A percentile compares a stretch with the other conserved stretches of the same genome.
phyloP scores from a whole-genome alignment of 2,888 invertebrate genomes.

The Alloscopus bannaensis region DNA sequence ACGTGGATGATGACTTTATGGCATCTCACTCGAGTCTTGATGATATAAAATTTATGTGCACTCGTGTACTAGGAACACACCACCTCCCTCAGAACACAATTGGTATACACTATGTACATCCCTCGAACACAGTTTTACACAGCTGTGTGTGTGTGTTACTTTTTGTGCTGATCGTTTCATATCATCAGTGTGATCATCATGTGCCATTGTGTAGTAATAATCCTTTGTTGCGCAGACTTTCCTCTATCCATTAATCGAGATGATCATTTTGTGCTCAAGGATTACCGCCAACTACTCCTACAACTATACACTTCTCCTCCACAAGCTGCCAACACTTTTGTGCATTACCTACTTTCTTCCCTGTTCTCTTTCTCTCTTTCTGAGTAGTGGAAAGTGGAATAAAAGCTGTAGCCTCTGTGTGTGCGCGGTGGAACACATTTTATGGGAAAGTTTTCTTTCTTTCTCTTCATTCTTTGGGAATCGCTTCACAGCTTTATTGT shows the following conservation, averaged over 20 bases:
- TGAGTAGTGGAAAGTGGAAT: too few species aligned
- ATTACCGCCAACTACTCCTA: background rate
- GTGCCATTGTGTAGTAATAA: constrained; percentile 8
- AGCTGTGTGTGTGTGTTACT: constrained; percentile 1
- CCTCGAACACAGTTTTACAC: too few species aligned
- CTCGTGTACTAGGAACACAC: too few species aligned
- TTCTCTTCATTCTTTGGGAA: background rate
- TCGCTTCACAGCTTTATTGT: constrained; percentile 1
- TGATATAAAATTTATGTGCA: too few species aligned
- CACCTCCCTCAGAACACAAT: too few species aligned
- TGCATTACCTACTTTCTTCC: constrained; percentile 1
- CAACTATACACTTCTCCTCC: background rate
- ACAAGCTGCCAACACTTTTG: too few species aligned
- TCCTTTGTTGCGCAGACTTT: constrained; percentile 1
- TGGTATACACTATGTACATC: too few species aligned
- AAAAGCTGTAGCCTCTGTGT: too few species aligned
- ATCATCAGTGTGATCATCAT: too few species aligned
- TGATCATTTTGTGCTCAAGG: constrained; percentile 14
- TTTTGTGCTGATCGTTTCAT: too few species aligned
- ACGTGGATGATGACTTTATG: constrained; percentile 9
- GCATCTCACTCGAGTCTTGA: constrained; percentile 4
- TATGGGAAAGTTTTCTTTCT: constrained; percentile 1
- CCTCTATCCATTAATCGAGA: constrained; percentile 23
- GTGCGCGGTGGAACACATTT: background rate
- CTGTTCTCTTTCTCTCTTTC: too few species aligned